These are phyloP conservation scores for Oreochromis spilurus DNA, from an alignment of 2,113 vertebrate genomes.

Conservation along the genomic window DNA sequence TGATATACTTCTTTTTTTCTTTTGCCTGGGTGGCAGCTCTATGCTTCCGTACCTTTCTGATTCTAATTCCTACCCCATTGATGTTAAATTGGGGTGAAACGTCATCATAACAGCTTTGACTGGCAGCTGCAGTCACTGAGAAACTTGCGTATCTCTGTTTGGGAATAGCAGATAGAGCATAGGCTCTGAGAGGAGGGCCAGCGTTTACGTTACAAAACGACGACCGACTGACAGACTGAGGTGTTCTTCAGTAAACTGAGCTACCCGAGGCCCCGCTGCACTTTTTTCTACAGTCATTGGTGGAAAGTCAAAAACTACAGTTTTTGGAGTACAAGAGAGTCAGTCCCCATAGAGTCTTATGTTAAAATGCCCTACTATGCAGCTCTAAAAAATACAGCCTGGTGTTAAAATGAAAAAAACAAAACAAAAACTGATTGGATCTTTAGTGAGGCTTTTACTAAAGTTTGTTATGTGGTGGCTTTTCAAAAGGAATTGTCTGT, in stretches of 20 bases:
- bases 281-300: not conserved
- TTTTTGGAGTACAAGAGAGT: not conserved
- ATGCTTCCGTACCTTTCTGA: not conserved
- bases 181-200: not conserved
- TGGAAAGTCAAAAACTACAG: not conserved
- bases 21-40: no score
- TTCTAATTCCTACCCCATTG: not conserved
- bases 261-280: fast-evolving
- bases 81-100: not conserved
- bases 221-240: not conserved
- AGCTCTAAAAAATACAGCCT: not conserved
- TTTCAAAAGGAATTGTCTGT: not conserved
- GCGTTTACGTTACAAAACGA: fast-evolving
- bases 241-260: not conserved
- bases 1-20: no score
- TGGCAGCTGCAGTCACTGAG: not conserved
- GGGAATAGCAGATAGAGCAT: not conserved
- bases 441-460: not conserved
- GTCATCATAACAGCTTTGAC: not conserved
- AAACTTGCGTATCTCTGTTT: not conserved
- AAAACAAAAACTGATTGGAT: not conserved
- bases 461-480: not conserved
- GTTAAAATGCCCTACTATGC: not conserved
- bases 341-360: not conserved
- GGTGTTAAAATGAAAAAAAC: not conserved